phyloP scores from a whole-genome alignment of 2,797 vertebrate genomes.

The Antrozous pallidus region DNA sequence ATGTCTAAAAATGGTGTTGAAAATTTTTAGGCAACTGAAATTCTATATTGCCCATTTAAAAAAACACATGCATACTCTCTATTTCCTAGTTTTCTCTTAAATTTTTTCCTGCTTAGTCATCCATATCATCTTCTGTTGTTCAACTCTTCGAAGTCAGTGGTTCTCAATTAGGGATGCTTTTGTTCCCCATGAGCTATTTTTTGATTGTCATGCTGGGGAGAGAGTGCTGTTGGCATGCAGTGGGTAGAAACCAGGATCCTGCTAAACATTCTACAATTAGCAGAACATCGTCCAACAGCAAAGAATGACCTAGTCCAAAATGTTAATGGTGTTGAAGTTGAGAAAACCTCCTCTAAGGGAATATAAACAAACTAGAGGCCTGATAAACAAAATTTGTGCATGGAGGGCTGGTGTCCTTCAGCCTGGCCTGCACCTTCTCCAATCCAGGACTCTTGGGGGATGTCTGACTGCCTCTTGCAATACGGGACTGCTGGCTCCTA shows the following conservation, averaged over 20 bases:
- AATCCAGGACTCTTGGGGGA: too few species aligned
- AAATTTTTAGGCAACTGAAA: slow-evolving; percentile 28
- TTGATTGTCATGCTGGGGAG: background rate
- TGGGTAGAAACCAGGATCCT: background rate
- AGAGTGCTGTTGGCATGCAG: background rate
- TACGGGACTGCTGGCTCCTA: too few species aligned
- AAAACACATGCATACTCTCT: background rate
- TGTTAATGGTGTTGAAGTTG: background rate
- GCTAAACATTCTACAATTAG: background rate
- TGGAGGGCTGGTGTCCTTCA: too few species aligned
- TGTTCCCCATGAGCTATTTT: background rate
- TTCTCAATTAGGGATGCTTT: background rate
- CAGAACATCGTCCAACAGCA: background rate
- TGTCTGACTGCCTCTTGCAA: too few species aligned
- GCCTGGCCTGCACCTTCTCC: too few species aligned
- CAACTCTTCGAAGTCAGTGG: background rate
- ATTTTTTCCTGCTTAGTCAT: background rate
- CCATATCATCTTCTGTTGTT: background rate
- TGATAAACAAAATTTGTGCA: too few species aligned
- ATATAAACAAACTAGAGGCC: background rate
- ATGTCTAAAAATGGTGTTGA: background rate
- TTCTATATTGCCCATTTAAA: background rate
- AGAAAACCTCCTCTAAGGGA: background rate
- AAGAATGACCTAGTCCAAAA: background rate
- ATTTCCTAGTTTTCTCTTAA: background rate